A percentile compares a stretch with the other conserved stretches of the same genome.
Evolutionary conservation across 2,888 invertebrate species (phyloP).

Genomic region (Callosobruchus maculatus): DNA sequence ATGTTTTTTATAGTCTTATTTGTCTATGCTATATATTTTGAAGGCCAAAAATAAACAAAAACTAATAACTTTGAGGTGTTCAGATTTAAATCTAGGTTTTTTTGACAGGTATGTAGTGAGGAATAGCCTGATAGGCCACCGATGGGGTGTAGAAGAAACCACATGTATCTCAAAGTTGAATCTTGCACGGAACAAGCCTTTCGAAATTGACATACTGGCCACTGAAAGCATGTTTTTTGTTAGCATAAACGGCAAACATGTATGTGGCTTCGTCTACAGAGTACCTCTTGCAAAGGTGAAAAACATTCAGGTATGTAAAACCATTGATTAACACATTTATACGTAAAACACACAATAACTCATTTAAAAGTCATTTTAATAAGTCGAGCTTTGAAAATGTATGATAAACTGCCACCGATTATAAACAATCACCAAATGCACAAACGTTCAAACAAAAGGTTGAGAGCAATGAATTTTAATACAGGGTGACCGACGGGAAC

Average conservation of each 20-base stretch:
- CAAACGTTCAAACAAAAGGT: no score
- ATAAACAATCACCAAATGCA: no score
- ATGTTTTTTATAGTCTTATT: no score
- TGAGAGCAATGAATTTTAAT: no score
- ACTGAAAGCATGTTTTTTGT: constrained; percentile 62
- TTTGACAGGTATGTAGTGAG: constrained; percentile 64
- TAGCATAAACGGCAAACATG: constrained; percentile 71
- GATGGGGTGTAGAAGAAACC: constrained; percentile 78
- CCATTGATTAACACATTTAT: no score
- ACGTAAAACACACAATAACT: no score
- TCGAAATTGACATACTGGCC: constrained; percentile 59
- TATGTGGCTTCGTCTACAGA: constrained; percentile 67
- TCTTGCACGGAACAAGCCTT: constrained; percentile 50
- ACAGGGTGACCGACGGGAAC: no score
- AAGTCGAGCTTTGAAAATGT: no score
- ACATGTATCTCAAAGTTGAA: constrained; percentile 49
- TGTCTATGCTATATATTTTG: no score
- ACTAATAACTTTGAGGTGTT: neutral
- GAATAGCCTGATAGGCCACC: constrained; percentile 63
- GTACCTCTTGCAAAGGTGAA: constrained; percentile 55
- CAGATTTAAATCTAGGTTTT: neutral
- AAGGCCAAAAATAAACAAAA: no score
- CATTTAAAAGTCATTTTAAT: no score
- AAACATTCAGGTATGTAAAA: neutral
- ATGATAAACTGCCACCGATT: no score